phyloP scores from a whole-genome alignment of 2,797 vertebrate species.

The Notolepis coatsorum region DNA sequence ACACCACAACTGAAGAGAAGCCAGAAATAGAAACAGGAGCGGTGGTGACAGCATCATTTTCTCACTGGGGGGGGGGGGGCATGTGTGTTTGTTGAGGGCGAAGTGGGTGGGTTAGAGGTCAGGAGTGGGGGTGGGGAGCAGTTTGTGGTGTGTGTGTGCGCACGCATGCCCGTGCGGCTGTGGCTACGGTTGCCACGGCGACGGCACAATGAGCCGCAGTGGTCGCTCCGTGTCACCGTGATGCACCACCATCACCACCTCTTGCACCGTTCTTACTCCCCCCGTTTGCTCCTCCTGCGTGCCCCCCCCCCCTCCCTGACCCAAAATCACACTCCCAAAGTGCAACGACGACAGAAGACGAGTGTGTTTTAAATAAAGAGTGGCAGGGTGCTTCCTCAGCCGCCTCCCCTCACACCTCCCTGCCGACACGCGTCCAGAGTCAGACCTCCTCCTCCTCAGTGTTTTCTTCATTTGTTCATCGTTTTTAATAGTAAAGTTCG shows the following conservation, averaged over 20 bases:
- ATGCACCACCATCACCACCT: too few relatives aligned
- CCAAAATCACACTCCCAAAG: constrained; percentile 22
- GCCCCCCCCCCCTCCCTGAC: background rate
- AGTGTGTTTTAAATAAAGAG: constrained; percentile 61
- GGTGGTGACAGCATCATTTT: constrained; percentile 44
- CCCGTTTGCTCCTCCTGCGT: constrained; percentile 1
- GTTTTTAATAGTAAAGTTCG: constrained; percentile 43
- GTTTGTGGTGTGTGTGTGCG: constrained; percentile 65
- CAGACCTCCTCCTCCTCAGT: constrained; percentile 45
- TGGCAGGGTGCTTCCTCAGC: constrained; percentile 49
- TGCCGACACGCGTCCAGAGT: constrained; percentile 29
- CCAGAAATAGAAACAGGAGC: constrained; percentile 69
- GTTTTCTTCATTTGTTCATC: constrained; percentile 52
- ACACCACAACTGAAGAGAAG: constrained; percentile 65
- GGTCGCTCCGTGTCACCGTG: background rate
- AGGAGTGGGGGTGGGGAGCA: constrained; percentile 56
- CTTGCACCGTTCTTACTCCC: constrained; percentile 22
- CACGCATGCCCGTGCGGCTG: too few relatives aligned
- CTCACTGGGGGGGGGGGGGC: background rate
- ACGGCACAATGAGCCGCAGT: constrained; percentile 55
- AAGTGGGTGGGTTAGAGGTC: constrained; percentile 19
- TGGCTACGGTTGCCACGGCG: constrained; percentile 70
- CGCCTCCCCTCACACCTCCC: constrained; percentile 37
- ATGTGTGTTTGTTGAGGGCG: constrained; percentile 53
- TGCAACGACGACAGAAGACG: constrained; percentile 55